Percentiles rank a stretch among this genome's conserved stretches.
Conservation (phyloP, 2,888 invertebrate genomes). For the Abrostola tripartita region DNA sequence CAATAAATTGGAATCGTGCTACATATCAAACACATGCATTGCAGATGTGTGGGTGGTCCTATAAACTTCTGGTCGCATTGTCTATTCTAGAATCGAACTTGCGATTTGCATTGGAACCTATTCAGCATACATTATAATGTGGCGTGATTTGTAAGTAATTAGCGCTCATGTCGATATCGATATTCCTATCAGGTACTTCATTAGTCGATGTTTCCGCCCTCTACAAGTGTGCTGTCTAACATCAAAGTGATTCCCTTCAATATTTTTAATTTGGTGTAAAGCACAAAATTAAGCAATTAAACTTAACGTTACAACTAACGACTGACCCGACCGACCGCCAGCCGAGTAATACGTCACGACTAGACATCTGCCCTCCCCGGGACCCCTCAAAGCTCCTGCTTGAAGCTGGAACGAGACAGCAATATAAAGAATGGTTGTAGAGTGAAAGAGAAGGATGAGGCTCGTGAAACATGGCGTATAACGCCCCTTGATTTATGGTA, state of each 20-base stretch:
- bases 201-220: constrained; percentile 68
- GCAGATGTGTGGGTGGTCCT: constrained; percentile 84
- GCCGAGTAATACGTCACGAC: constrained; percentile 87
- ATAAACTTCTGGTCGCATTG: constrained; percentile 84
- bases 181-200: constrained; percentile 78
- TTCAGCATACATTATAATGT: constrained; percentile 83
- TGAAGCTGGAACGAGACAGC: constrained; percentile 78
- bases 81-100: constrained; percentile 87
- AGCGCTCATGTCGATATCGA: constrained; percentile 81
- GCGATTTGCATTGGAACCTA: constrained; percentile 86
- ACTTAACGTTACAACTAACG: constrained; percentile 63
- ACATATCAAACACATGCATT: constrained; percentile 61
- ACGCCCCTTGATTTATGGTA: constrained; percentile 89
- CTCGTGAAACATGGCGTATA: constrained; percentile 89
- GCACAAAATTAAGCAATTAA: constrained; percentile 62
- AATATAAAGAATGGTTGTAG: constrained; percentile 70
- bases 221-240: constrained; percentile 33
- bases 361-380: constrained; percentile 83
- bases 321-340: constrained; percentile 82
- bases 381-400: constrained; percentile 77
- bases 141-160: constrained; percentile 81
- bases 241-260: constrained; percentile 23
- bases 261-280: constrained; percentile 47
- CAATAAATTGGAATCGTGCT: constrained; percentile 48
- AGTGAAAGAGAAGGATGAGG: constrained; percentile 78